phyloP scores from a whole-genome alignment of 2,797 vertebrate species.

The Yasuhikotakia modesta region DNA sequence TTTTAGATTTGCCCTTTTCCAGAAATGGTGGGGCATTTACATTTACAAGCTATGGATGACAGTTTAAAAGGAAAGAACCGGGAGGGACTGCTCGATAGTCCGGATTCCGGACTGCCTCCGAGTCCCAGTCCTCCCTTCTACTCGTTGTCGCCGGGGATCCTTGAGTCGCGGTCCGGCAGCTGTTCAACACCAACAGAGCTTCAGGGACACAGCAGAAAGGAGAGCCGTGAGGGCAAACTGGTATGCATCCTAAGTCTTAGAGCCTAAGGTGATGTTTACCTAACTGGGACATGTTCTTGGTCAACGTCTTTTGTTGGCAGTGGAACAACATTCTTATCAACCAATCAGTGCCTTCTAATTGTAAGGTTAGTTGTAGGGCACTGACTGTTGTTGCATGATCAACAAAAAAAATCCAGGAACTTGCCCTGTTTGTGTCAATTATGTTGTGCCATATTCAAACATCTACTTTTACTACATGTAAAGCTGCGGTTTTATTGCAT shows the following conservation, averaged over 20 bases:
- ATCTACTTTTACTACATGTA: neutral
- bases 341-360: constrained; percentile 8
- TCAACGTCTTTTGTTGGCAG: constrained; percentile 1
- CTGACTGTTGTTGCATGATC: neutral
- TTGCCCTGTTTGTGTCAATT: neutral
- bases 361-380: neutral
- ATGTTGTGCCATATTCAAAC: neutral
- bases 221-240: constrained; percentile 83
- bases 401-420: neutral
- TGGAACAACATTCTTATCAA: neutral
- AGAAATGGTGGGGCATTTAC: constrained; percentile 97
- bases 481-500: neutral
- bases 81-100: constrained; percentile 94
- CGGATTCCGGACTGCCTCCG: constrained; percentile 94
- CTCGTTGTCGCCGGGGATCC: constrained; percentile 80
- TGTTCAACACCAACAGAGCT: constrained; percentile 74
- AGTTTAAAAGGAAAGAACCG: constrained; percentile 90
- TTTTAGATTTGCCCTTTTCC: constrained; percentile 63
- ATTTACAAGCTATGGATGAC: constrained; percentile 95
- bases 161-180: constrained; percentile 80
- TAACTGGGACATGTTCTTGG: constrained; percentile 7
- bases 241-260: constrained; percentile 73
- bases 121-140: constrained; percentile 95
- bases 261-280: constrained; percentile 6
- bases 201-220: constrained; percentile 75